Conservation (phyloP, 2,113 vertebrate species). For the Cygnus buccinator region DNA sequence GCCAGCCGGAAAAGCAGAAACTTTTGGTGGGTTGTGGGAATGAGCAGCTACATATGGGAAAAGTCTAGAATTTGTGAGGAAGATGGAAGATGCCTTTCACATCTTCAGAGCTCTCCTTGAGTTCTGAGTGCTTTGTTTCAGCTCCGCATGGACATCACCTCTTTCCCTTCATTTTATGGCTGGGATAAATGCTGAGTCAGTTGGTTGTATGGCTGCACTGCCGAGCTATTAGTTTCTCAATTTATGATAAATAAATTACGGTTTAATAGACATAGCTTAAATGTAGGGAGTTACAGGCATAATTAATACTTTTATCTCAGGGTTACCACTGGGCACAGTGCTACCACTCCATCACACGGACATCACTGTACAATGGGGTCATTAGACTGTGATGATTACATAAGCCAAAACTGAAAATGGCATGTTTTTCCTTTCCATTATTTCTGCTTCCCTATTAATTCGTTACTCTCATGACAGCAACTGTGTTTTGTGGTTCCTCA, state of each 20-base stretch:
- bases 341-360: neutral
- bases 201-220: neutral
- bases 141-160: neutral
- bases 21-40: neutral
- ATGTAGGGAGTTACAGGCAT: neutral
- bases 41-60: neutral
- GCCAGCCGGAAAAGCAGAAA: neutral
- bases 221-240: rapidly evolving
- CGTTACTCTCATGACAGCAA: neutral
- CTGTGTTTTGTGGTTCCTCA: neutral
- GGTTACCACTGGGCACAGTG: neutral
- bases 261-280: neutral
- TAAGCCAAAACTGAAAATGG: neutral
- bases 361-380: rapidly evolving
- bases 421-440: neutral
- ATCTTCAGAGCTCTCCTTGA: neutral
- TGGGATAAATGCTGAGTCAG: neutral
- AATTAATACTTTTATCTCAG: neutral
- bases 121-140: neutral
- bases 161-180: rapidly evolving
- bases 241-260: neutral
- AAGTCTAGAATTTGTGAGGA: neutral
- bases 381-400: neutral
- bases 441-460: neutral
- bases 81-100: neutral